These are phyloP conservation scores for Clangula hyemalis DNA, from an alignment of 2,797 vertebrate genomes.

Conservation along the genomic window DNA sequence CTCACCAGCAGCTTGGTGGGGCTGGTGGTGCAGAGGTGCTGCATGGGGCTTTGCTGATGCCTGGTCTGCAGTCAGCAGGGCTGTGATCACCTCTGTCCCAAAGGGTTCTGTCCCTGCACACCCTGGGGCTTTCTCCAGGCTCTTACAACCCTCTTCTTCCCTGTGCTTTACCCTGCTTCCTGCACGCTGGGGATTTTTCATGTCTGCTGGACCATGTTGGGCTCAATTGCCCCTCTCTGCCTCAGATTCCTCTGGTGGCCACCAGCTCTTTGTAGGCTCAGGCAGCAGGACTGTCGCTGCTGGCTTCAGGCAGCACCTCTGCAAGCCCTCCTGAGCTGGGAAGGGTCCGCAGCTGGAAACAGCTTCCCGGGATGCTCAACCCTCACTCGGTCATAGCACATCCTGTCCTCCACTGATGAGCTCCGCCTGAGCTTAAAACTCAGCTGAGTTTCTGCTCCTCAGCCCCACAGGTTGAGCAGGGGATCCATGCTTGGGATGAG, in stretches of 20 bases:
- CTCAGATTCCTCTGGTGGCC: neutral
- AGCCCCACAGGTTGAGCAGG: neutral
- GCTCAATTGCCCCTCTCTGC: neutral
- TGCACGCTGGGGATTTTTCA: neutral
- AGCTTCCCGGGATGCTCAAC: too few relatives aligned
- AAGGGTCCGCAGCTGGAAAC: too few relatives aligned
- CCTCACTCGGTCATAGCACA: too few relatives aligned
- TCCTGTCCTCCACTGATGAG: too few relatives aligned
- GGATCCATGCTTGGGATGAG: neutral
- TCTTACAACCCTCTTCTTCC: neutral
- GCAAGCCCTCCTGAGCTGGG: too few relatives aligned
- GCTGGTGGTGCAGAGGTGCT: neutral
- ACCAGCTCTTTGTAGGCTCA: too few relatives aligned
- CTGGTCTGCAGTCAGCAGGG: too few relatives aligned
- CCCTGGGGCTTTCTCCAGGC: neutral
- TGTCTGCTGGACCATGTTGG: rapidly evolving
- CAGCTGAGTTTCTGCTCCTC: too few relatives aligned
- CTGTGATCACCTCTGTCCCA: neutral
- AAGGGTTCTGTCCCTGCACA: neutral
- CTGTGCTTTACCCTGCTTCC: neutral
- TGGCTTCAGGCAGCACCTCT: too few relatives aligned
- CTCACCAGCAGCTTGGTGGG: neutral
- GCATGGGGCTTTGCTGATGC: neutral
- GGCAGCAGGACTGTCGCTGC: too few relatives aligned
- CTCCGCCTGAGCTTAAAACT: too few relatives aligned